Conservation (phyloP, 2,888 invertebrate genomes). For the Drosophila prolongata region DNA sequence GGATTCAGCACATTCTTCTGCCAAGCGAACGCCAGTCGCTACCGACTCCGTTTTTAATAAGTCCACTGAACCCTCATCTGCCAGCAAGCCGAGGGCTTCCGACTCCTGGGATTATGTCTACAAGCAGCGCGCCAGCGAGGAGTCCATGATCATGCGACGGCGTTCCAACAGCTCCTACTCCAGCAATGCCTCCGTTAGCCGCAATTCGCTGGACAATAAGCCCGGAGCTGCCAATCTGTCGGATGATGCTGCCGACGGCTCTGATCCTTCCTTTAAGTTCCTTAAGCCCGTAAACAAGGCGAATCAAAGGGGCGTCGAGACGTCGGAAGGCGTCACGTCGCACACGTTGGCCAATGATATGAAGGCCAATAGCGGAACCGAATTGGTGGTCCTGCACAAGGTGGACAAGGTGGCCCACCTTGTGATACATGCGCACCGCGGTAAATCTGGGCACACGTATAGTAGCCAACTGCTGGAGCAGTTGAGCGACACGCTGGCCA, state of each 20-base stretch:
- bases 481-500: conserved; percentile 88
- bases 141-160: conserved; percentile 92
- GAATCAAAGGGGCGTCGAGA: conserved; percentile 75
- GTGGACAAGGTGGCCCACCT: conserved; percentile 87
- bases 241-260: conserved; percentile 61
- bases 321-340: conserved; percentile 13
- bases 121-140: conserved; percentile 87
- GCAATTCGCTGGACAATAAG: conserved; percentile 82
- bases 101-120: conserved; percentile 87
- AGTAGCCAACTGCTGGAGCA: conserved; percentile 85
- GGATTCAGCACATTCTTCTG: conserved; percentile 40
- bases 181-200: conserved; percentile 88
- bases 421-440: conserved; percentile 86
- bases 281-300: conserved; percentile 82
- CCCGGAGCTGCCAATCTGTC: conserved; percentile 51
- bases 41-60: conserved; percentile 50
- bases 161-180: conserved; percentile 94
- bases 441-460: conserved; percentile 87
- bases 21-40: conserved; percentile 39
- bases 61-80: conserved; percentile 12
- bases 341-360: conserved; percentile 74
- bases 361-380: conserved; percentile 53
- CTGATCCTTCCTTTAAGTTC: conserved; percentile 81
- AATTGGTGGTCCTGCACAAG: conserved; percentile 62
- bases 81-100: conserved; percentile 65